Conservation (phyloP, 1,140 invertebrate species). For the Prorops nasuta region DNA sequence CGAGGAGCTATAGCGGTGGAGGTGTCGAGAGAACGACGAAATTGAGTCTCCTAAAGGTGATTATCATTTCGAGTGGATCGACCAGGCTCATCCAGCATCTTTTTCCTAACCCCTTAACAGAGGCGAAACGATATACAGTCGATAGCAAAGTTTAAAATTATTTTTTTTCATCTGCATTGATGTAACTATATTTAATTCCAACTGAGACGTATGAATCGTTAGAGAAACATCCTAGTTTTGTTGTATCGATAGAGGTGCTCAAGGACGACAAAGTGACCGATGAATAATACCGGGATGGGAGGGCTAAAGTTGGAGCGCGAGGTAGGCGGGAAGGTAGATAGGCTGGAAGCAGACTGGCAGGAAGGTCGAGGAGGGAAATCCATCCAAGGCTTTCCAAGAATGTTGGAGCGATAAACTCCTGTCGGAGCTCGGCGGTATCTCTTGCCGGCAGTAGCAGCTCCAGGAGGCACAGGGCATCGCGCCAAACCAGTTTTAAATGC, state of each 20-base stretch:
- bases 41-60: constrained; percentile 47
- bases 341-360: constrained; percentile 2
- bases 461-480: constrained; percentile 50
- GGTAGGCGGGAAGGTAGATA: constrained; percentile 9
- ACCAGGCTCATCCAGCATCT: no score
- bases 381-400: constrained; percentile 54
- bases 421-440: constrained; percentile 49
- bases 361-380: constrained; percentile 42
- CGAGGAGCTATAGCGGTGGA: no score
- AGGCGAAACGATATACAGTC: no score
- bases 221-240: no score
- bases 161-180: no score
- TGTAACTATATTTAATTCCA: no score
- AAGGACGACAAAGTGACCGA: no score
- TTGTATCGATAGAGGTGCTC: no score
- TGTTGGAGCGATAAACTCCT: constrained; percentile 55
- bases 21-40: constrained; percentile 25
- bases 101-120: no score
- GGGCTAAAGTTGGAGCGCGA: constrained; percentile 11
- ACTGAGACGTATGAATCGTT: no score
- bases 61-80: constrained; percentile 50
- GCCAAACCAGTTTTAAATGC: constrained; percentile 58
- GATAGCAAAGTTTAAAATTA: no score
- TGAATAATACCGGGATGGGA: constrained; percentile 4
- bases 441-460: constrained; percentile 41